Conservation (phyloP, 2,888 invertebrate species). For the Zygothrica quintamaculata region DNA sequence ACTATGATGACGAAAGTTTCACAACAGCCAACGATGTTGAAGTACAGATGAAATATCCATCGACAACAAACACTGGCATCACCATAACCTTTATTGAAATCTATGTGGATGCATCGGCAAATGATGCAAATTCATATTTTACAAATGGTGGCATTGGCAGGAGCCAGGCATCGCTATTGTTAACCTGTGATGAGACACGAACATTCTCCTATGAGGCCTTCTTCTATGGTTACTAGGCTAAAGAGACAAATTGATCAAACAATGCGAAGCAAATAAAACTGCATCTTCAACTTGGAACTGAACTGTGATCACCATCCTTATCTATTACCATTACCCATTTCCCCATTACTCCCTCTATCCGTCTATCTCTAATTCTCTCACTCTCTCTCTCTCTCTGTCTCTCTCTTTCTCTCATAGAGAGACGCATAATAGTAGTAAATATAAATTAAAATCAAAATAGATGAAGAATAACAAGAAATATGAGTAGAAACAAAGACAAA, state of each 20-base stretch:
- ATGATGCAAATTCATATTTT: constrained; percentile 69
- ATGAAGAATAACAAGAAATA: constrained; percentile 22
- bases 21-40: constrained; percentile 72
- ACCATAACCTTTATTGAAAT: constrained; percentile 78
- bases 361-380: neutral
- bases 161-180: constrained; percentile 66
- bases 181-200: constrained; percentile 73
- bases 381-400: too few relatives aligned
- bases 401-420: constrained; percentile 10
- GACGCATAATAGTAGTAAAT: constrained; percentile 51
- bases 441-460: constrained; percentile 26
- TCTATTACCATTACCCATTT: constrained; percentile 1
- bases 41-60: constrained; percentile 74
- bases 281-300: constrained; percentile 66
- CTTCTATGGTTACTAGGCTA: constrained; percentile 81
- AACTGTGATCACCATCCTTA: constrained; percentile 63
- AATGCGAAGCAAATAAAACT: constrained; percentile 54
- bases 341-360: constrained; percentile 6
- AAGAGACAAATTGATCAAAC: constrained; percentile 19
- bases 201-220: constrained; percentile 78
- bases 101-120: constrained; percentile 72
- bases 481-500: constrained; percentile 7
- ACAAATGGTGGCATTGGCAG: constrained; percentile 74
- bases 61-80: constrained; percentile 37
- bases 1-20: constrained; percentile 70